These are phyloP conservation scores for Mimumesa dahlbomi DNA, from an alignment of 2,888 invertebrate genomes.

Conservation along the genomic window DNA sequence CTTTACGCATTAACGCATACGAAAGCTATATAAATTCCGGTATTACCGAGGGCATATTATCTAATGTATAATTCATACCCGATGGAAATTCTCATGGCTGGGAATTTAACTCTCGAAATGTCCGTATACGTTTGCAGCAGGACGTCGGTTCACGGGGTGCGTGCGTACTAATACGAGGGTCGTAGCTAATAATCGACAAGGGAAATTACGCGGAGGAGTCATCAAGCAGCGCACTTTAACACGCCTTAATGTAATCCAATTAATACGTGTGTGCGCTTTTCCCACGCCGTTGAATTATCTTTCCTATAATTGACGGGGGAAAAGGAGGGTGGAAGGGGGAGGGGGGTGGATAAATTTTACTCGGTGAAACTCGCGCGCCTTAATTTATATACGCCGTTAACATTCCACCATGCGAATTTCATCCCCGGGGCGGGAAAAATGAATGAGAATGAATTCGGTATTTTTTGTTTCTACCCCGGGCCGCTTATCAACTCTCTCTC, in stretches of 20 bases:
- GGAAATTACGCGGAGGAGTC: constrained; percentile 2
- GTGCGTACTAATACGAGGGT: neutral
- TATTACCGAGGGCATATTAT: neutral
- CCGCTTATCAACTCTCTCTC: too few relatives aligned
- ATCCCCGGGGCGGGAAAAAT: too few relatives aligned
- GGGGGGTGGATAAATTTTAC: too few relatives aligned
- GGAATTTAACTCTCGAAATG: neutral
- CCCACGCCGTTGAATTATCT: too few relatives aligned
- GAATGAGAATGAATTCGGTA: too few relatives aligned
- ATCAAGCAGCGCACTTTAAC: neutral
- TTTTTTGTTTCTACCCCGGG: too few relatives aligned
- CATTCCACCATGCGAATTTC: too few relatives aligned
- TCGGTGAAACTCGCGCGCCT: too few relatives aligned
- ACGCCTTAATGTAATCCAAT: neutral
- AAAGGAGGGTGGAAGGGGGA: too few relatives aligned
- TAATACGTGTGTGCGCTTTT: neutral
- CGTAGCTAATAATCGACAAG: neutral
- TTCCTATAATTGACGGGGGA: too few relatives aligned
- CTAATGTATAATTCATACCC: neutral
- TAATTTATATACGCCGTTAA: too few relatives aligned
- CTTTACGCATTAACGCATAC: neutral
- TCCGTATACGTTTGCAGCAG: too few relatives aligned
- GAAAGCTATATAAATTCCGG: neutral
- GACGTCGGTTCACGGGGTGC: neutral
- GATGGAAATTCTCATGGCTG: neutral